Percentiles rank a stretch among this genome's conserved stretches.
Conservation (phyloP, 2,888 invertebrate species). For the Pachycephus smyrnensis region DNA sequence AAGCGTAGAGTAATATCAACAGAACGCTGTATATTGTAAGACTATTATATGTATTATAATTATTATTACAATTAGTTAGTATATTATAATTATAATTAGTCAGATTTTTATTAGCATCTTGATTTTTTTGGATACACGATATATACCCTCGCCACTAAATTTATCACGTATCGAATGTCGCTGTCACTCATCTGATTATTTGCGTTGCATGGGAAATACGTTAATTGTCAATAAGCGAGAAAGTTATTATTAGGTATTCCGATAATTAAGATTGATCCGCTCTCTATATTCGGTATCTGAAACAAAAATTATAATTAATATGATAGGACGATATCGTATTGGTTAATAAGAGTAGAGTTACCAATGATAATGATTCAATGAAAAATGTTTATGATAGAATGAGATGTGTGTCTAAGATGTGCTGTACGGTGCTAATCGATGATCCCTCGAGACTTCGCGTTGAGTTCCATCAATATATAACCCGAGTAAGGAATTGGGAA, state of each 20-base stretch:
- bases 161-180: not conserved
- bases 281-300: not conserved
- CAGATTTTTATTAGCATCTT: not conserved
- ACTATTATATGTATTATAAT: not conserved
- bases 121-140: not conserved
- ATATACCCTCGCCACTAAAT: not conserved
- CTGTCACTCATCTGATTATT: not conserved
- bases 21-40: not conserved
- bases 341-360: not conserved
- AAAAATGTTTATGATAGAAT: too few species aligned
- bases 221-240: not conserved
- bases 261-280: not conserved
- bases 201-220: not conserved
- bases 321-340: not conserved
- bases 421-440: not conserved
- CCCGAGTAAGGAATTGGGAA: not conserved
- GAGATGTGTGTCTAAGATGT: not conserved
- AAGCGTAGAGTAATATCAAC: not conserved
- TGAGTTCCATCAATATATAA: not conserved
- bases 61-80: not conserved
- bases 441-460: not conserved
- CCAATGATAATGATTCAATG: not conserved
- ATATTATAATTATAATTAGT: not conserved
- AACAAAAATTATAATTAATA: not conserved
- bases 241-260: not conserved